Conservation (phyloP, 37 sponge, comb jelly and placozoan genomes). For the Diacarnus erythraeanus region DNA sequence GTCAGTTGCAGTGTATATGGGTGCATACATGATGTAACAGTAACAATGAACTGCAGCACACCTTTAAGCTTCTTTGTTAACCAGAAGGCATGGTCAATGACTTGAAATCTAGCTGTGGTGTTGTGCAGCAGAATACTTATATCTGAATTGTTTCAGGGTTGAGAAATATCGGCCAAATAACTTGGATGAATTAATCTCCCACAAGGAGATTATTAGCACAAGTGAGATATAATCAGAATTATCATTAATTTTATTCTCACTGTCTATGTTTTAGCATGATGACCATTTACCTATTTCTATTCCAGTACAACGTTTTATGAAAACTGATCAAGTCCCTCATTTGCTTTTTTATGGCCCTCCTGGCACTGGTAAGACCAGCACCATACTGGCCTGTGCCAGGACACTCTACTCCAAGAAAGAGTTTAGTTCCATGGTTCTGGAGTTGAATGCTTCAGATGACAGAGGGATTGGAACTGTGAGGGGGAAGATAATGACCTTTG, state of each 20-base stretch:
- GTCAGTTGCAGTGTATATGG: too few relatives aligned
- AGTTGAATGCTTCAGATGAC: slow-evolving; percentile 99
- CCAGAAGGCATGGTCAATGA: too few relatives aligned
- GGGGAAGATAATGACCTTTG: slow-evolving; percentile 89
- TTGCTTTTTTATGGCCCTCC: slow-evolving; percentile 98
- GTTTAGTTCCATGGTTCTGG: slow-evolving; percentile 93
- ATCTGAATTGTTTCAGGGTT: slow-evolving; percentile 61
- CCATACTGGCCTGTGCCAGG: slow-evolving; percentile 94
- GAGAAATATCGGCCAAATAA: slow-evolving; percentile 94
- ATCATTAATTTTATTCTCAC: background rate
- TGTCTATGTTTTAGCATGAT: background rate
- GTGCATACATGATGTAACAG: too few relatives aligned
- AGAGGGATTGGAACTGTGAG: slow-evolving; percentile 98
- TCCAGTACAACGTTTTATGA: slow-evolving; percentile 87
- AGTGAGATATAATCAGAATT: slow-evolving; percentile 42
- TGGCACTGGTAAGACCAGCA: slow-evolving; percentile 98
- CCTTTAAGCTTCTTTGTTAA: too few relatives aligned
- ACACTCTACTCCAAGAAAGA: slow-evolving; percentile 75
- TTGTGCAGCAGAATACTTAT: too few relatives aligned
- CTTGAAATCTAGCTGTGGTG: too few relatives aligned
- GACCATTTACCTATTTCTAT: background rate
- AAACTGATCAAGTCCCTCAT: slow-evolving; percentile 88
- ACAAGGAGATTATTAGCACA: slow-evolving; percentile 91
- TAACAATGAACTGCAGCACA: too few relatives aligned
- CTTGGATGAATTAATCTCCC: slow-evolving; percentile 94